Conservation (phyloP, 2,797 vertebrate species). For the Danionella dracula region DNA sequence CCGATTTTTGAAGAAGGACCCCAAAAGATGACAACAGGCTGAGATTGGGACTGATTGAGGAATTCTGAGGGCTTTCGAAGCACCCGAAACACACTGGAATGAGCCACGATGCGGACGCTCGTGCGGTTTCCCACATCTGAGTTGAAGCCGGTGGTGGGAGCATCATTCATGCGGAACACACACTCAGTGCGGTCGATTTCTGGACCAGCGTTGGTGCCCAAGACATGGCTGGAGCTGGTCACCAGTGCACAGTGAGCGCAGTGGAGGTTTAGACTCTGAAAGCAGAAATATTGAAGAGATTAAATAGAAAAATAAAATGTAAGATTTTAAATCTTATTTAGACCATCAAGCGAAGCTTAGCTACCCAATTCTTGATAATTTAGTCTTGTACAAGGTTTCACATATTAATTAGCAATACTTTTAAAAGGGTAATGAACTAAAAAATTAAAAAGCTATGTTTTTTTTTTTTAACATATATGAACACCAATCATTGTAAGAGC, state of each 20-base stretch:
- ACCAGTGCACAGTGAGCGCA: constrained; percentile 84
- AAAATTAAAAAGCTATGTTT: too few species aligned
- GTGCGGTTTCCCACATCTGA: constrained; percentile 86
- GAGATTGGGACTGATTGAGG: constrained; percentile 67
- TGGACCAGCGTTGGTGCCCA: constrained; percentile 76
- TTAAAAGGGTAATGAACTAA: too few species aligned
- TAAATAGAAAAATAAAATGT: too few species aligned
- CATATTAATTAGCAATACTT: too few species aligned
- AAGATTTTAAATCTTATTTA: too few species aligned
- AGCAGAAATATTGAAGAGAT: background rate
- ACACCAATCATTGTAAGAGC: too few species aligned
- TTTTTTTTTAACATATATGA: too few species aligned
- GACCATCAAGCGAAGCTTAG: too few species aligned
- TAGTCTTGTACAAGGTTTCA: too few species aligned
- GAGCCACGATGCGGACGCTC: constrained; percentile 86
- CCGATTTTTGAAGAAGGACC: constrained; percentile 86
- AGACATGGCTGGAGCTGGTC: constrained; percentile 92
- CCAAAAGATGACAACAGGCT: constrained; percentile 87
- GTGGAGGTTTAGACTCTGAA: constrained; percentile 78
- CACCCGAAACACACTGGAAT: constrained; percentile 91
- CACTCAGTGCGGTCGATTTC: constrained; percentile 83
- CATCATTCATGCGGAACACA: constrained; percentile 95
- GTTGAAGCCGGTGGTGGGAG: constrained; percentile 81
- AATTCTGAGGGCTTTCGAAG: constrained; percentile 83
- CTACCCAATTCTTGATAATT: too few species aligned